Base-by-base conservation (phyloP, 2,888 invertebrate genomes). In the Drosophila testacea region DNA sequence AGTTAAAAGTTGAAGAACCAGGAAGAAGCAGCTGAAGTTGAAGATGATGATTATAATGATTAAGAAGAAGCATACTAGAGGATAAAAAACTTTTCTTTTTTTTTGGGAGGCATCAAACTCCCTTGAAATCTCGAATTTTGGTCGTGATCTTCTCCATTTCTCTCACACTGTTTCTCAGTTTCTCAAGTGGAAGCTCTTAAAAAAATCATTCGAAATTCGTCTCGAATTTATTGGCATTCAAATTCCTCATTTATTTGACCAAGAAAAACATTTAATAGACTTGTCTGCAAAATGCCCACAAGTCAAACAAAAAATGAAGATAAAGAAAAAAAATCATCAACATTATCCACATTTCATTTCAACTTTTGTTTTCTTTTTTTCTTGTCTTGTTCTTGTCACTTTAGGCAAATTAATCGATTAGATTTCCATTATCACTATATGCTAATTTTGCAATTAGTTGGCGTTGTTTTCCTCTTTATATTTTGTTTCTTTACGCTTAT, bases 371-470 rank as follows among this genome's bases (percentile, higher is more conserved):
- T 10, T 27, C 4, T 36, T 30, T 16, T 9, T n/a, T 10, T 1
- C 32, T 32, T 7, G 5, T 6, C 13, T 42, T 10, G 2, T 30
- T 16, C 22, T 13, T 13, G 2, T 32, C 32, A 34, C 44, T 34
- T 13, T 9, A 27, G 30, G 22, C 46, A 47, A 44, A 34, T 64
- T 22, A 59, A 61, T 38, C 71, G 61, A 77, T 74, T 74, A 44
- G 48, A 36, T 67, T 60, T 41, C 59, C 55, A 67, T 71, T 56
- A 77, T 63, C 72, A 67, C 50, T 59, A 50, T 51, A 75, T 66
- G 74, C 70, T 70, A 65, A 76, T 75, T 50, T 57, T 61, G 16
- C 42, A 55, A 55, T 64, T 59, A 47, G 22, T 51, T 65, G 41
- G 4, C 0, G 4, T 54, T 30, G 22, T 34, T 34, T 22, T 16